phyloP scores from a whole-genome alignment of 2,113 vertebrate species.

The Alouatta palliata region DNA sequence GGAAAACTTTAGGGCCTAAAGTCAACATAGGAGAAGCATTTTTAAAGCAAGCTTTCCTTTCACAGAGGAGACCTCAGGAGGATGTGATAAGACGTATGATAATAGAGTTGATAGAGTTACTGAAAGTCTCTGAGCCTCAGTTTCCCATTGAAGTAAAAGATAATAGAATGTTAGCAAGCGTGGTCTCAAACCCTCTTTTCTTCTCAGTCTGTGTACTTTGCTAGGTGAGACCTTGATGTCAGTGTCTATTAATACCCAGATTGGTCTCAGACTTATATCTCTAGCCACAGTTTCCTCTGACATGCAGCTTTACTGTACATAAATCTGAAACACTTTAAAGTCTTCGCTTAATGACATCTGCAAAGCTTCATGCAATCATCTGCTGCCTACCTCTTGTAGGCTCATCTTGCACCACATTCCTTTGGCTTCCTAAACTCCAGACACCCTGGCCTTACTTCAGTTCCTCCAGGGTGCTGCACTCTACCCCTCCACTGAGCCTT shows the following conservation, averaged over 20 bases:
- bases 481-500: too few species aligned
- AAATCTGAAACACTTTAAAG: not conserved
- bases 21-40: not conserved
- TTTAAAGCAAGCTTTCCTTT: not conserved
- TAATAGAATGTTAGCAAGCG: not conserved
- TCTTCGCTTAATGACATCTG: not conserved
- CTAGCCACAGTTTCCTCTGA: not conserved
- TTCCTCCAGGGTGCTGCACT: rapidly evolving
- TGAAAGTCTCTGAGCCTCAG: not conserved
- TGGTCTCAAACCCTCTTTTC: not conserved
- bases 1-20: not conserved
- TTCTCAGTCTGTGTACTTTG: not conserved
- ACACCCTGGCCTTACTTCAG: not conserved
- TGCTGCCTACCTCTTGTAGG: not conserved
- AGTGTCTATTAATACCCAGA: not conserved
- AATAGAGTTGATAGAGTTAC: not conserved
- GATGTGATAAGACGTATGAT: not conserved
- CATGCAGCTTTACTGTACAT: not conserved
- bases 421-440: not conserved
- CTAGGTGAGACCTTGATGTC: not conserved
- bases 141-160: not conserved
- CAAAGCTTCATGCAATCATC: not conserved
- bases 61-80: not conserved
- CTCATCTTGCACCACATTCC: not conserved
- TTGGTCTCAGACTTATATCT: not conserved